phyloP scores from a whole-genome alignment of 2,888 invertebrate genomes.

The Germaria angustata region DNA sequence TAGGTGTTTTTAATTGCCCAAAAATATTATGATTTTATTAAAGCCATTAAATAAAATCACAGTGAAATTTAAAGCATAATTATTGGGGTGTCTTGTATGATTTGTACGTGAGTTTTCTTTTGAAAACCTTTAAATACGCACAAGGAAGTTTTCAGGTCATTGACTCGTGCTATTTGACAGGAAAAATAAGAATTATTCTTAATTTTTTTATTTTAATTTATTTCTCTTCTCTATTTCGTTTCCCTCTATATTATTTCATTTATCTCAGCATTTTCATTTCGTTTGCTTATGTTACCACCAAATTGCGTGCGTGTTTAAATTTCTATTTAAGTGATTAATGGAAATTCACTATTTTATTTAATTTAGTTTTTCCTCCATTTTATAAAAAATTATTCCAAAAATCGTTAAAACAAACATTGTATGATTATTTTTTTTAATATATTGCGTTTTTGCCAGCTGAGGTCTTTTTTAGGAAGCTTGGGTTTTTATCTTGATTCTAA shows the following conservation, averaged over 20 bases:
- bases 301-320: conserved; percentile 52
- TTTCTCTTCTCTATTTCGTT: neutral
- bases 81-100: conserved; percentile 49
- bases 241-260: neutral
- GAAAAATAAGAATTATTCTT: neutral
- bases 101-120: neutral
- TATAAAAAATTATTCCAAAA: conserved; percentile 21
- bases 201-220: neutral
- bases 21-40: conserved; percentile 65
- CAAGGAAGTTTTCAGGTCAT: conserved; percentile 37
- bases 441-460: conserved; percentile 41
- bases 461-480: neutral
- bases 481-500: conserved; percentile 20
- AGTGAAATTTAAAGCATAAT: conserved; percentile 58
- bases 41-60: conserved; percentile 55
- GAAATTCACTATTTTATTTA: conserved; percentile 34
- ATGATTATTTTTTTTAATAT: conserved; percentile 11
- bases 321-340: conserved; percentile 56
- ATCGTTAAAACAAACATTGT: conserved; percentile 37
- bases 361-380: conserved; percentile 1
- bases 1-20: conserved; percentile 67
- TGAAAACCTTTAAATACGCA: neutral
- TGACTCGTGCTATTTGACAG: conserved; percentile 16
- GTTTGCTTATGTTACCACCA: neutral
- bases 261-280: conserved; percentile 4